Evolutionary conservation across 2,113 vertebrate genomes (phyloP).

Genomic region (Tylochromis polylepis): DNA sequence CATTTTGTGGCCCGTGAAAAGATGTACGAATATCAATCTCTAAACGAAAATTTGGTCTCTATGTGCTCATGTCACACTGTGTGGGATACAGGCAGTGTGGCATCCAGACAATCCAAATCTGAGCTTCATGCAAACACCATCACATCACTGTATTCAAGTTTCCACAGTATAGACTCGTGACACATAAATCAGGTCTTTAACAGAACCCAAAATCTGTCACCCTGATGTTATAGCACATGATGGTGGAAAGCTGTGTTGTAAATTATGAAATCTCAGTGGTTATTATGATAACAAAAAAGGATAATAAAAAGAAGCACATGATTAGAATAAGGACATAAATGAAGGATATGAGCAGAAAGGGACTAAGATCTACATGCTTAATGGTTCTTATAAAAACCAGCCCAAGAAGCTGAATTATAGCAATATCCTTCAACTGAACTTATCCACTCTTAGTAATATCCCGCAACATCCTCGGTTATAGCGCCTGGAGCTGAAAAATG

Average conservation of each 20-base stretch:
- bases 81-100: neutral
- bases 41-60: neutral
- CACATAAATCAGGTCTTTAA: neutral
- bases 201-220: neutral
- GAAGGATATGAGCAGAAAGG: neutral
- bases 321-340: slow-evolving; percentile 2
- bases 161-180: neutral
- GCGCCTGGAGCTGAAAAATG: slow-evolving; percentile 12
- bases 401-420: neutral
- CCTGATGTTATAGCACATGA: neutral
- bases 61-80: neutral
- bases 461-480: slow-evolving; percentile 11
- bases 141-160: neutral
- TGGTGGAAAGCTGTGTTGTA: neutral
- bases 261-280: neutral
- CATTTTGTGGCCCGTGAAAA: neutral
- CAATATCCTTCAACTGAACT: slow-evolving; percentile 19
- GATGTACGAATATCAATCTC: neutral
- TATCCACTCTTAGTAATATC: neutral
- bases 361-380: neutral
- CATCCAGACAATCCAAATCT: neutral
- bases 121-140: neutral
- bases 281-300: neutral
- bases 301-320: neutral
- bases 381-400: slow-evolving; percentile 18